Percentiles rank a stretch among this genome's conserved stretches.
Evolutionary conservation across 2,888 invertebrate species (phyloP).

Genomic region (Troides oblongomaculatus): DNA sequence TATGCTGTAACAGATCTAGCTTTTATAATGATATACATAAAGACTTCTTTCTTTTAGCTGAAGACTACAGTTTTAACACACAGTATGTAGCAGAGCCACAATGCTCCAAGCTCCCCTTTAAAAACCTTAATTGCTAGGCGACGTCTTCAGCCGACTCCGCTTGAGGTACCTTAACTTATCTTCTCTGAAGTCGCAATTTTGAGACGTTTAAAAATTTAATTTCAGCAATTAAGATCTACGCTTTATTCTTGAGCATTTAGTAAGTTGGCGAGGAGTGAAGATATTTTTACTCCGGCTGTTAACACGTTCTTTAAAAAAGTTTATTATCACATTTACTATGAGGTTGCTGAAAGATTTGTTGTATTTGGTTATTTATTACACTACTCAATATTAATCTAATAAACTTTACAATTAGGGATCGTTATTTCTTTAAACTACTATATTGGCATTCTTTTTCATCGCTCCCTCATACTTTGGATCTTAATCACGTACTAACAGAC

Average conservation of each 20-base stretch:
- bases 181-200: slow-evolving; percentile 40
- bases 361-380: background rate
- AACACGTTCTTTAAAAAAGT: background rate
- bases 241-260: slow-evolving; percentile 19
- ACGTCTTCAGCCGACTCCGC: slow-evolving; percentile 30
- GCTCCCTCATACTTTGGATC: no score
- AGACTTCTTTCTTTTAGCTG: slow-evolving; percentile 2
- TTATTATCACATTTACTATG: background rate
- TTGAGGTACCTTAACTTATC: slow-evolving; percentile 42
- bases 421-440: background rate
- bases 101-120: slow-evolving; percentile 57
- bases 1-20: background rate
- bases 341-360: background rate
- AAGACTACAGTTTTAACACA: slow-evolving; percentile 46
- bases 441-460: no score
- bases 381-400: background rate
- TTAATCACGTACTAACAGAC: no score
- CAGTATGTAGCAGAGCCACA: slow-evolving; percentile 42
- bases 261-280: background rate
- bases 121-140: slow-evolving; percentile 69
- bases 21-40: background rate
- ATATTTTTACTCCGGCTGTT: slow-evolving; percentile 7
- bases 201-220: slow-evolving; percentile 30
- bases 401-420: background rate
- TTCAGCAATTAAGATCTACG: slow-evolving; percentile 25